A percentile compares a stretch with the other conserved stretches of the same genome.
phyloP scores from a whole-genome alignment of 1,140 invertebrate genomes.

The Solenopsis invicta region DNA sequence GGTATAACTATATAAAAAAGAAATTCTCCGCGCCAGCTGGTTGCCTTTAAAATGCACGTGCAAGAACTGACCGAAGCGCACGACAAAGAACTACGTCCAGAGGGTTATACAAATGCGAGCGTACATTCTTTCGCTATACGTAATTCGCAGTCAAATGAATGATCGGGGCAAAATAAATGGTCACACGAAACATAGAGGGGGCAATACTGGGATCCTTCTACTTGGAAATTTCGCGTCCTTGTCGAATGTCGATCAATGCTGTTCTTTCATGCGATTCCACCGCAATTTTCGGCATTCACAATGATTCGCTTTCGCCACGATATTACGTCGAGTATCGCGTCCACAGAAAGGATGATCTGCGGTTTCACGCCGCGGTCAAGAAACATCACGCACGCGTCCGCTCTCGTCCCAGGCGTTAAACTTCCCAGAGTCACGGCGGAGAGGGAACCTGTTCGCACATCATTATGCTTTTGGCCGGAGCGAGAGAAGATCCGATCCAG shows the following conservation, averaged over 20 bases:
- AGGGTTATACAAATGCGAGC: background rate
- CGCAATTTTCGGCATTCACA: conserved; percentile 43
- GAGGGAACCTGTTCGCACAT: conserved; percentile 58
- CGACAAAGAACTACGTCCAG: background rate
- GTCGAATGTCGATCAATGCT: conserved; percentile 25
- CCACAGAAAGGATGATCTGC: conserved; percentile 37
- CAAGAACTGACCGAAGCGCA: background rate
- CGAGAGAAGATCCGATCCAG: conserved; percentile 34
- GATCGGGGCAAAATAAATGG: background rate
- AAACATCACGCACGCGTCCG: conserved; percentile 45
- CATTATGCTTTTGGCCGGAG: conserved; percentile 50
- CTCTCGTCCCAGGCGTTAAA: conserved; percentile 28
- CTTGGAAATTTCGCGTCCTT: conserved; percentile 18
- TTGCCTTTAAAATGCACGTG: conserved; percentile 8
- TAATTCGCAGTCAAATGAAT: background rate
- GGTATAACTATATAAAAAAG: background rate
- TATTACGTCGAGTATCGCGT: conserved; percentile 17
- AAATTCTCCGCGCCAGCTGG: conserved; percentile 7
- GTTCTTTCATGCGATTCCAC: conserved; percentile 29
- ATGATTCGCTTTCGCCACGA: conserved; percentile 44
- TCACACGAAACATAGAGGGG: background rate
- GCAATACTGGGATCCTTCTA: background rate
- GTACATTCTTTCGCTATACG: background rate
- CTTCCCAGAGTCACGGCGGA: conserved; percentile 47
- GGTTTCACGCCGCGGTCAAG: conserved; percentile 40